Conservation (phyloP, 2,888 invertebrate species). For the Taphrorychus bicolor region DNA sequence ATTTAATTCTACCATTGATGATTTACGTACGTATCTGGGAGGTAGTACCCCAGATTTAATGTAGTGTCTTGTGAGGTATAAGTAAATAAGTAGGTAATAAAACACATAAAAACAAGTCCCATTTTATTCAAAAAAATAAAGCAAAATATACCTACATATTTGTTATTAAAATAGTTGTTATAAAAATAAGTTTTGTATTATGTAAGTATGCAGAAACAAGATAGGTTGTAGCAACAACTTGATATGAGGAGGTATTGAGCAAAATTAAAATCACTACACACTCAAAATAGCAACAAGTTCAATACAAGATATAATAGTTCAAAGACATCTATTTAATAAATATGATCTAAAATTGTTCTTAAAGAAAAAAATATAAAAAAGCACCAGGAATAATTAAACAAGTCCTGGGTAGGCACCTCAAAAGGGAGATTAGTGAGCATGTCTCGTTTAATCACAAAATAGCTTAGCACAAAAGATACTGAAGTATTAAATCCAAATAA, state of each 20-base stretch:
- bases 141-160: background rate
- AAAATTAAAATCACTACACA: too few species aligned
- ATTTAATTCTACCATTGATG: too few species aligned
- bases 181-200: background rate
- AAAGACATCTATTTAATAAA: slow-evolving; percentile 8
- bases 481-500: slow-evolving; percentile 51
- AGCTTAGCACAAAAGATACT: slow-evolving; percentile 52
- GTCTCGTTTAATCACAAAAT: slow-evolving; percentile 52
- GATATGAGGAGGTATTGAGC: too few species aligned
- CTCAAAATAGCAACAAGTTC: background rate
- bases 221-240: too few species aligned
- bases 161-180: background rate
- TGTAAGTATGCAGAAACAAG: background rate
- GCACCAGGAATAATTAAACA: slow-evolving; percentile 57
- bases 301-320: background rate
- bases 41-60: background rate
- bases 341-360: slow-evolving; percentile 45
- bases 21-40: too few species aligned
- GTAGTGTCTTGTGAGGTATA: background rate
- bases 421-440: slow-evolving; percentile 44
- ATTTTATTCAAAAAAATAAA: background rate
- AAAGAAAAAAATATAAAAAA: slow-evolving; percentile 56
- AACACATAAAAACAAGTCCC: background rate
- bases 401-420: slow-evolving; percentile 55
- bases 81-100: background rate